phyloP scores from a whole-genome alignment of 2,888 invertebrate genomes.

The Diaperis boleti region DNA sequence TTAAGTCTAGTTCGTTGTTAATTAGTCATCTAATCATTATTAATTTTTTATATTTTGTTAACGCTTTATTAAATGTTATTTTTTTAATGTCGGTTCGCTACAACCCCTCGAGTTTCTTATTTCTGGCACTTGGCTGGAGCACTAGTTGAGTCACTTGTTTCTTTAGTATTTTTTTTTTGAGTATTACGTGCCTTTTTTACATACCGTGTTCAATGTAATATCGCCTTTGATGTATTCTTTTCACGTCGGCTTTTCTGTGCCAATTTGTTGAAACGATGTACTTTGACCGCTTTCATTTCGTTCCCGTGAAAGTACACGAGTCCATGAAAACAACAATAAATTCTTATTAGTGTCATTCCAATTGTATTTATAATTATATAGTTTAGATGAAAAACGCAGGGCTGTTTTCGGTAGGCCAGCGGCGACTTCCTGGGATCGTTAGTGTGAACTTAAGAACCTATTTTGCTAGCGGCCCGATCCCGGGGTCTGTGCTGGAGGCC shows the following conservation, averaged over 20 bases:
- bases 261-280: slow-evolving; percentile 53
- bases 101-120: slow-evolving; percentile 28
- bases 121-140: slow-evolving; percentile 54
- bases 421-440: slow-evolving; percentile 28
- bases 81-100: slow-evolving; percentile 43
- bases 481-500: slow-evolving; percentile 25
- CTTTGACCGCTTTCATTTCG: slow-evolving; percentile 45
- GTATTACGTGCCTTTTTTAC: slow-evolving; percentile 59
- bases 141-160: slow-evolving; percentile 55
- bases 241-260: slow-evolving; percentile 59
- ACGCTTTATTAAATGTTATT: slow-evolving; percentile 56
- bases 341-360: slow-evolving; percentile 65
- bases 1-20: slow-evolving; percentile 68
- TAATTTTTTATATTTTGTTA: slow-evolving; percentile 54
- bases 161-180: slow-evolving; percentile 50
- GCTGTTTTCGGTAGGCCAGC: slow-evolving; percentile 55
- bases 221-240: slow-evolving; percentile 34
- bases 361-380: slow-evolving; percentile 58
- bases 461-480: slow-evolving; percentile 28
- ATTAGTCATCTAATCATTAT: slow-evolving; percentile 60
- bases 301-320: slow-evolving; percentile 44
- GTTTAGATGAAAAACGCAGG: slow-evolving; percentile 55
- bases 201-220: slow-evolving; percentile 44
- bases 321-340: slow-evolving; percentile 61
- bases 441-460: slow-evolving; percentile 12